phyloP scores from a whole-genome alignment of 1,140 invertebrate species.

The fruit fly (Drosophila melanogaster) region Release_6_plus_ISO1_MT NT_037436.4:16437001-16437500 shows the following conservation, averaged over 20 bases:
- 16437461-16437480: conserved; percentile 48
- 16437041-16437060: neutral
- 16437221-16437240: no score
- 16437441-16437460: conserved; percentile 24
- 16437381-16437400: conserved; percentile 8
- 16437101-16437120: no score
- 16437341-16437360: conserved; percentile 32
- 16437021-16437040: neutral
- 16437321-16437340: conserved; percentile 68
- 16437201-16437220: neutral
- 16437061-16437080: no score
- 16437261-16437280: neutral
- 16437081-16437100: no score
- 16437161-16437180: no score
- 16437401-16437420: conserved; percentile 25
- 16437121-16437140: no score
- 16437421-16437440: conserved; percentile 43
- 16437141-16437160: neutral
- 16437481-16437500: conserved; percentile 60
- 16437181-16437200: no score
- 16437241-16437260: no score
- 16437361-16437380: neutral
- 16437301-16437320: conserved; percentile 1
- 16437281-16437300: neutral
- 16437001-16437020: conserved; percentile 13